Evolutionary conservation across 2,113 vertebrate genomes (phyloP), one percentile per base, ranked within the genome.

Genomic region (Centropristis striata): DNA sequence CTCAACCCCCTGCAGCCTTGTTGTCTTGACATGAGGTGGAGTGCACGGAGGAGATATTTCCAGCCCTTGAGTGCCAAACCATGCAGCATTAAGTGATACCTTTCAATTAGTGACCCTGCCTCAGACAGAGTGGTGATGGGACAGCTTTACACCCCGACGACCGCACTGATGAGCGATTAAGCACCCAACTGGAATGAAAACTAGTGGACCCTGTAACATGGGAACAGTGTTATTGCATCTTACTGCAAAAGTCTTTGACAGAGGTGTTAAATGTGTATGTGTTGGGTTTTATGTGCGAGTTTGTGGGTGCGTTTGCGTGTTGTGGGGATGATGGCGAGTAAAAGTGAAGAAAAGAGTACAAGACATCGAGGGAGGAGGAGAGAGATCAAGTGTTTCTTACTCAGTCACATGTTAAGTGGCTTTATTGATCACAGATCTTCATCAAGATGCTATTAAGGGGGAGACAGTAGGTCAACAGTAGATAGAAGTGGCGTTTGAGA

Each of bases 371-470:
- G 66, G 36, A 71, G 32, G 32, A 21, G 5, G 51, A 71, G 63
- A 21, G 36, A 69, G 72, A 74, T 23, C 13, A 15, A 67, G 80
- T 80, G 47, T 51, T 13, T 57, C 61, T 47, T 57, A 69, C 58
- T 86, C 83, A 77, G 61, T 90, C 84, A 63, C 64, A 68, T 67
- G 75, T 81, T 77, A 83, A 78, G 78, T 86, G 66, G 63, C 61
- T 85, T 20, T 79, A 89, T 90, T 75, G 83, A 88, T 87, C 80
- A 59, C 44, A 42, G 69, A 58, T 78, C 80, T 76, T 88, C 85
- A 80, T 87, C 76, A 72, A 51, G 59, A 51, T 60, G 51, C 39
- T n/a, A n/a, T n/a, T n/a, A n/a, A n/a, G n/a, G n/a, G n/a, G n/a
- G n/a, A n/a, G n/a, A n/a, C n/a, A n/a, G n/a, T n/a, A n/a, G n/a